A percentile compares a stretch with the other conserved stretches of the same genome.
These are phyloP conservation scores for Halcyon badia DNA, from an alignment of 2,797 vertebrate species.

Conservation along the genomic window DNA sequence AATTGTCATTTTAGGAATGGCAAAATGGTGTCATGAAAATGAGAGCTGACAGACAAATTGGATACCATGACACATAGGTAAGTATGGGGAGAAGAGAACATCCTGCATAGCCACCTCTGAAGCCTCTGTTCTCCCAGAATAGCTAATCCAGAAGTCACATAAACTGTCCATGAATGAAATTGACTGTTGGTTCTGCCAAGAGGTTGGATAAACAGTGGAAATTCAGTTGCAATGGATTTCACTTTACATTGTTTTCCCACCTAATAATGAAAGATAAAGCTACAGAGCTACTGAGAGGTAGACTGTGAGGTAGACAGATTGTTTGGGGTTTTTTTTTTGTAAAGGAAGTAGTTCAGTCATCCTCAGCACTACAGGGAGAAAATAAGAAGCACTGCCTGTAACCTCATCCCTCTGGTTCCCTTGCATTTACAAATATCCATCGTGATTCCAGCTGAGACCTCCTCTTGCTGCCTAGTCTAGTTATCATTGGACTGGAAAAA, in stretches of 20 bases:
- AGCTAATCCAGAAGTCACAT: background rate
- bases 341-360: background rate
- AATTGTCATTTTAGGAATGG: background rate
- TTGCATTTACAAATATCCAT: background rate
- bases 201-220: background rate
- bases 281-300: background rate
- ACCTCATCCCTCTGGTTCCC: background rate
- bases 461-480: background rate
- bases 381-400: background rate
- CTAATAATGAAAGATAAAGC: background rate
- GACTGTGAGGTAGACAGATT: background rate
- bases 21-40: background rate
- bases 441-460: background rate
- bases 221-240: background rate
- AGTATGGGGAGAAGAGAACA: background rate
- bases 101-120: background rate
- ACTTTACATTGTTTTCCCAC: background rate
- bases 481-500: background rate
- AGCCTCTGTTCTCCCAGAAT: background rate
- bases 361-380: background rate
- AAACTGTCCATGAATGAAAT: background rate
- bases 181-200: background rate
- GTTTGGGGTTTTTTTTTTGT: background rate
- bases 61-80: background rate
- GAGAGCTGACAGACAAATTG: background rate